Evolutionary conservation across 2,888 invertebrate genomes (phyloP).

Genomic region (Boloria euphrosyne): DNA sequence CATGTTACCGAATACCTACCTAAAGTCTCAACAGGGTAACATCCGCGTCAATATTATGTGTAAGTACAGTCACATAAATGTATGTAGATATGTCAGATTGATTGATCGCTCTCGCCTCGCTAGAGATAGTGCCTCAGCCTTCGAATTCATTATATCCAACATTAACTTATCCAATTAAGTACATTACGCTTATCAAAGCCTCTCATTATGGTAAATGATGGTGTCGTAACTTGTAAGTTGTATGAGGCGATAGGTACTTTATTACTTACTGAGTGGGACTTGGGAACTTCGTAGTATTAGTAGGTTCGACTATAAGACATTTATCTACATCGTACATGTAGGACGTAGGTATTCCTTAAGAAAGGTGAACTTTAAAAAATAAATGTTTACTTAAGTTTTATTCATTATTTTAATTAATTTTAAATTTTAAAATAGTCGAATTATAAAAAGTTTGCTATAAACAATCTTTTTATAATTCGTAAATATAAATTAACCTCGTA

Average conservation of each 20-base stretch:
- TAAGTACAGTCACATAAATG: conserved; percentile 17
- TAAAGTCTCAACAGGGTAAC: neutral
- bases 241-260: conserved; percentile 58
- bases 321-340: no score
- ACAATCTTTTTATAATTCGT: no score
- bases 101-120: conserved; percentile 38
- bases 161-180: conserved; percentile 67
- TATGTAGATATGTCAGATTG: conserved; percentile 26
- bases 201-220: conserved; percentile 69
- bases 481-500: no score
- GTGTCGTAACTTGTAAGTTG: conserved; percentile 68
- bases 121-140: conserved; percentile 35
- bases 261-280: conserved; percentile 60
- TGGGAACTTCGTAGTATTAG: conserved; percentile 26
- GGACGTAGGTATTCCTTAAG: no score
- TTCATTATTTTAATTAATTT: no score
- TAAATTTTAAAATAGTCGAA: no score
- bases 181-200: conserved; percentile 67
- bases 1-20: no score
- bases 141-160: conserved; percentile 48
- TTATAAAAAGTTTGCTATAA: no score
- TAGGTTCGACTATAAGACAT: conserved; percentile 18
- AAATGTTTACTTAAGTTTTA: no score
- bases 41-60: neutral
- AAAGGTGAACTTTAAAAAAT: no score